These are phyloP conservation scores for Donacobius atricapilla DNA, from an alignment of 2,113 vertebrate genomes.

Conservation along the genomic window DNA sequence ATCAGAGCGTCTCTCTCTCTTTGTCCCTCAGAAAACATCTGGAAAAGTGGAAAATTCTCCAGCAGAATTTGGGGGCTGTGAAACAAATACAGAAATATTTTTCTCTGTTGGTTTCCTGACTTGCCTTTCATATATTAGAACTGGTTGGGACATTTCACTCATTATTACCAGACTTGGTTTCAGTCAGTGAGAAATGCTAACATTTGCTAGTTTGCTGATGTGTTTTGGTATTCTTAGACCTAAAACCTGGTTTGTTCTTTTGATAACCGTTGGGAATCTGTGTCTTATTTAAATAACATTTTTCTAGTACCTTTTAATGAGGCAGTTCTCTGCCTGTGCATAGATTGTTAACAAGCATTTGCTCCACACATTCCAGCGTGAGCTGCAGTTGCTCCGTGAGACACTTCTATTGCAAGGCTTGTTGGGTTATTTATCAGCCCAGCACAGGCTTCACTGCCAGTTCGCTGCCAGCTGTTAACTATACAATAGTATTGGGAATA, in stretches of 20 bases:
- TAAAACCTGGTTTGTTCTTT: background rate
- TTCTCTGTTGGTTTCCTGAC: constrained; percentile 23
- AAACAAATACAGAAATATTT: constrained; percentile 37
- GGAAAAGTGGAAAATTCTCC: constrained; percentile 28
- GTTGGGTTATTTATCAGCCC: background rate
- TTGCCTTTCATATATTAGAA: background rate
- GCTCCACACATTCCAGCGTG: background rate
- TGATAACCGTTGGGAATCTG: background rate
- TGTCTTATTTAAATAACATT: background rate
- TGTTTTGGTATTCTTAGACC: background rate
- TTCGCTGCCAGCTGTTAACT: constrained; percentile 44
- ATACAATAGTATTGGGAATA: background rate
- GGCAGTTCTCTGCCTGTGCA: background rate
- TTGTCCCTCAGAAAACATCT: constrained; percentile 27
- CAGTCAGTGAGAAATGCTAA: background rate
- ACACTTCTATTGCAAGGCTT: background rate
- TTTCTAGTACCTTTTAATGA: constrained; percentile 13
- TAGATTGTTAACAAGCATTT: background rate
- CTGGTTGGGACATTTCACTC: background rate
- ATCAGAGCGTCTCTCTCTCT: background rate
- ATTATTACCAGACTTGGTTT: background rate
- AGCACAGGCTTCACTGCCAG: background rate
- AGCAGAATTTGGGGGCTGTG: constrained; percentile 27
- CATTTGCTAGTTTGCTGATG: constrained; percentile 3
- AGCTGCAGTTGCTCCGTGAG: background rate